These are phyloP conservation scores for Solenopsis fugax DNA, from an alignment of 1,140 invertebrate species.

Conservation along the genomic window DNA sequence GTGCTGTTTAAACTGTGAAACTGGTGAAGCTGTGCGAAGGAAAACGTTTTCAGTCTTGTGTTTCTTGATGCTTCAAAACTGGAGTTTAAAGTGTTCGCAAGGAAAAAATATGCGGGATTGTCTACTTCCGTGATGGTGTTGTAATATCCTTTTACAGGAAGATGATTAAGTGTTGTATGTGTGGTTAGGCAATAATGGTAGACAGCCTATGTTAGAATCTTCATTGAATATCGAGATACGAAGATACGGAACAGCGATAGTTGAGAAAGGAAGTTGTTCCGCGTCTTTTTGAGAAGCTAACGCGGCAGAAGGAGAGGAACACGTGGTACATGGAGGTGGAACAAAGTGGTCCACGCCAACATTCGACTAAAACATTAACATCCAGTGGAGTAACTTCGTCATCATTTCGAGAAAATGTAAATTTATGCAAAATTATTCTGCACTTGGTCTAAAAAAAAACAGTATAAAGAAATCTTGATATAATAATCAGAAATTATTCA, in stretches of 20 bases:
- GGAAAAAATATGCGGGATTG: neutral
- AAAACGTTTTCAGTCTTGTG: constrained; percentile 8
- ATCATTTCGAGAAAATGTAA: neutral
- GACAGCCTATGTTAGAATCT: neutral
- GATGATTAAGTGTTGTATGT: neutral
- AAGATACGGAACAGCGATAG: neutral
- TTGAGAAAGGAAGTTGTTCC: neutral
- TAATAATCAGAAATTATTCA: neutral
- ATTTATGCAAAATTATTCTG: constrained; percentile 1
- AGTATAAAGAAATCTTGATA: neutral
- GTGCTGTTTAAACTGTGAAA: constrained; percentile 21
- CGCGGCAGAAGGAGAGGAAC: constrained; percentile 26
- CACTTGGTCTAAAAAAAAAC: neutral
- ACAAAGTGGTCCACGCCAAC: constrained; percentile 43
- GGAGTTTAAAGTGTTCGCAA: neutral
- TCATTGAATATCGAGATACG: neutral
- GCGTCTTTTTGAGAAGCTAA: constrained; percentile 22
- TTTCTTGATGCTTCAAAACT: neutral
- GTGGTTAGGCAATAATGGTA: neutral
- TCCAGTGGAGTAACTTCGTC: constrained; percentile 3
- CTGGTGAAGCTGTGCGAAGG: constrained; percentile 7
- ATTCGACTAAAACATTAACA: constrained; percentile 39
- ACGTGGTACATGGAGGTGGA: constrained; percentile 68
- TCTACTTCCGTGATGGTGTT: constrained; percentile 2
- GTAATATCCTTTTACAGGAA: neutral